Base-by-base conservation (phyloP, 1,140 invertebrate genomes). In the Marisa cornuarietis region DNA sequence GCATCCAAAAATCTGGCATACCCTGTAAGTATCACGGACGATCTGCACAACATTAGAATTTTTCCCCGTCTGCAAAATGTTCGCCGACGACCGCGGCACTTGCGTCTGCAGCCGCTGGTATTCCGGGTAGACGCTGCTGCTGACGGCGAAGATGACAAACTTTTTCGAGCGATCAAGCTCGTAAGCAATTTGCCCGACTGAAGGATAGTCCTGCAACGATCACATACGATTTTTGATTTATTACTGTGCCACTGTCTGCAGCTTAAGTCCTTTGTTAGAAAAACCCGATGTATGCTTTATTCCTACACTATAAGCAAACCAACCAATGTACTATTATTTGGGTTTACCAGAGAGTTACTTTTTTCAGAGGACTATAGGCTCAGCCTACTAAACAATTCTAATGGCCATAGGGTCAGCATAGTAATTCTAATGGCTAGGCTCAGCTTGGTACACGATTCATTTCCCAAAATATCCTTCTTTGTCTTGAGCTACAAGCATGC, bases 81-180 rank as follows among this genome's bases (percentile, higher is more conserved):
- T 97, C 76, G 95, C 94, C 82, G 94, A 95, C 8, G 97, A 78
- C 6, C 80, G 54, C 4, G 71, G 66, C 16, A 83, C 62, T 3
- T 66, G 51, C 24, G 58, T 63, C 18, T 58, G 54, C 13, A 85
- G 69, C 0, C n/a, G n/a, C 16, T 79, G 9, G 61, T 84, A 86
- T n/a, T 78, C 63, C 0, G 54, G 7, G 54, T 71, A 58, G 16
- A 81, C 75, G 42, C 54, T 24, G 14, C 73, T 69, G 20, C 58
- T 68, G 20, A 99, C 97, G 13, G 98, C 98, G 93, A 99, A 99
- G 84, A 99, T 98, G 63, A 99, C 93, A 90, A 98, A 98, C 75
- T 99, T 97, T 24, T 96, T 95, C 87, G 98, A 95, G 87, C 98
- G 94, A 87, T 96, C 96, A 42, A 98, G 95, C 92, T 96, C 96